A percentile compares a stretch with the other conserved stretches of the same genome.
Conservation (phyloP, 2,888 invertebrate genomes). For the Myopa tessellatipennis region DNA sequence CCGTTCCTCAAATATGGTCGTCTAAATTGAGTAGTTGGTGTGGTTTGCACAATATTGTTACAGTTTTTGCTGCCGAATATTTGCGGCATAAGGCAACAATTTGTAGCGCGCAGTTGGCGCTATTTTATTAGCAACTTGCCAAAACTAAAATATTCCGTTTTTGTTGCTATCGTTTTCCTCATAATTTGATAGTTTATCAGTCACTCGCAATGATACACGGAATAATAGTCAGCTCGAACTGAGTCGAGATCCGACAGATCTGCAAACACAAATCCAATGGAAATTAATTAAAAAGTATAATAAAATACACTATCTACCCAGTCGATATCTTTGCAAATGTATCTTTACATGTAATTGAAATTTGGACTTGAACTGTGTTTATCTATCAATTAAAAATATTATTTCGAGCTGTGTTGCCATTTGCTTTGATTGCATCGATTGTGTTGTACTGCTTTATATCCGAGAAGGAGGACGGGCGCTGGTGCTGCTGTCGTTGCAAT, state of each 20-base stretch:
- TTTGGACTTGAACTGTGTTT: slow-evolving; percentile 28
- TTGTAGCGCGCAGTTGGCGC: slow-evolving; percentile 27
- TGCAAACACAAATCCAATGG: background rate
- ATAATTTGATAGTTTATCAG: slow-evolving; percentile 22
- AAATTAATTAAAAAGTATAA: slow-evolving; percentile 7
- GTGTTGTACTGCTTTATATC: too few relatives aligned
- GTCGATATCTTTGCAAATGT: slow-evolving; percentile 26
- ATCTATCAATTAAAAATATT: slow-evolving; percentile 36
- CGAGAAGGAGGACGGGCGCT: background rate
- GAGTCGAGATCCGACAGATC: background rate
- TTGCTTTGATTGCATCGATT: background rate
- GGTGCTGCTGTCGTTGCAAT: slow-evolving; percentile 40
- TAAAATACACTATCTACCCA: background rate
- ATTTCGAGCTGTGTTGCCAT: background rate
- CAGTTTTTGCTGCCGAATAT: slow-evolving; percentile 31
- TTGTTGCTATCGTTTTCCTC: slow-evolving; percentile 16
- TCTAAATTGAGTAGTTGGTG: slow-evolving; percentile 31
- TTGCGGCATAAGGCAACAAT: slow-evolving; percentile 20
- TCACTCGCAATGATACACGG: background rate
- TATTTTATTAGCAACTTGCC: slow-evolving; percentile 25
- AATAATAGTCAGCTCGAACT: background rate
- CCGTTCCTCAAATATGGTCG: slow-evolving; percentile 33
- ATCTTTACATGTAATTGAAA: slow-evolving; percentile 42
- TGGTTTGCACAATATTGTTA: slow-evolving; percentile 35
- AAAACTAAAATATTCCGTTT: slow-evolving; percentile 11